A percentile compares a stretch with the other conserved stretches of the same genome.
phyloP scores from a whole-genome alignment of 2,113 vertebrate species.

The Notothenia rossii region DNA sequence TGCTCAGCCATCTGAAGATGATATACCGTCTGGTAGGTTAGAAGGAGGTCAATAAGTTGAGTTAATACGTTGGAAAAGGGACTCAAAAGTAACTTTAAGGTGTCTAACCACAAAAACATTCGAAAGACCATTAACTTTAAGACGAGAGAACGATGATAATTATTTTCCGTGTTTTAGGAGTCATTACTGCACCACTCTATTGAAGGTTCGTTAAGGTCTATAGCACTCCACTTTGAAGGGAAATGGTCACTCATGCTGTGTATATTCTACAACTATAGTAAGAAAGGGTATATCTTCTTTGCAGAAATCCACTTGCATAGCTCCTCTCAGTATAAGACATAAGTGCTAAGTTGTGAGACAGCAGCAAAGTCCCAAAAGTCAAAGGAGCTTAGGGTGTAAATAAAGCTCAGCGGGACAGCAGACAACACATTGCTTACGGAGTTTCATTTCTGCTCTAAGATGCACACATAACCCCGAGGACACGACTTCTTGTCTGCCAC shows the following conservation, averaged over 20 bases:
- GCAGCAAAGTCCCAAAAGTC: conserved; percentile 53
- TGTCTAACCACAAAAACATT: background rate
- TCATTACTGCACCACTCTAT: background rate
- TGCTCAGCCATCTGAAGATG: background rate
- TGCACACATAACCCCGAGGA: conserved; percentile 60
- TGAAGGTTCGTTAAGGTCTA: background rate
- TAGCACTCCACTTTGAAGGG: background rate
- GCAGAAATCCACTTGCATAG: conserved; percentile 14
- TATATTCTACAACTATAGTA: conserved; percentile 5
- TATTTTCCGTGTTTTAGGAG: no score
- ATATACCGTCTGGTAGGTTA: background rate
- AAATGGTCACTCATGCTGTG: background rate
- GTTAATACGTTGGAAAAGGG: background rate
- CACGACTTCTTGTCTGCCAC: conserved; percentile 59
- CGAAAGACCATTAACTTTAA: no score
- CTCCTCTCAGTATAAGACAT: background rate
- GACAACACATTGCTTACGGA: conserved; percentile 61
- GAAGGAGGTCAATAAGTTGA: background rate
- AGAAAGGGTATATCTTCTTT: background rate
- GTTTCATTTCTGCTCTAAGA: conserved; percentile 49
- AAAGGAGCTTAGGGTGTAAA: conserved; percentile 60
- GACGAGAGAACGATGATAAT: no score
- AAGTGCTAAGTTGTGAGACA: conserved; percentile 41
- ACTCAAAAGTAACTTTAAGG: background rate
- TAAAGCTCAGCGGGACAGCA: conserved; percentile 56